Evolutionary conservation across 2,113 vertebrate genomes (phyloP).

Genomic region (Dasyprocta punctata): DNA sequence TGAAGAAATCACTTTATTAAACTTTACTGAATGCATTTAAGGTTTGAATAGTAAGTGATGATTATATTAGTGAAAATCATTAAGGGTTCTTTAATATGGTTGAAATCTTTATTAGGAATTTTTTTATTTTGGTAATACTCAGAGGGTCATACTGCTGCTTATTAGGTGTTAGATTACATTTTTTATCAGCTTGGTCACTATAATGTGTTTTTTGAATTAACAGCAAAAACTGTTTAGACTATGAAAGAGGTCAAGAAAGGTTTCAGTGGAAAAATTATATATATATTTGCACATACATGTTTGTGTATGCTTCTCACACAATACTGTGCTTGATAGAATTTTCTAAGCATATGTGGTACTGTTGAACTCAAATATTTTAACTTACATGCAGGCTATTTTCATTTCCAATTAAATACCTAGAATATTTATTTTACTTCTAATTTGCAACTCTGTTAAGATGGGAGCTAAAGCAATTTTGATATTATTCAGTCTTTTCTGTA

Average conservation of each 20-base stretch:
- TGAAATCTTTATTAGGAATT: constrained; percentile 67
- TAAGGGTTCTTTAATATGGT: constrained; percentile 59
- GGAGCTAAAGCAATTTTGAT: constrained; percentile 81
- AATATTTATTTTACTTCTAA: constrained; percentile 66
- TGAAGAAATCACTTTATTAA: constrained; percentile 78
- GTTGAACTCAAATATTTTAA: constrained; percentile 78
- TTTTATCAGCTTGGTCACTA: constrained; percentile 72
- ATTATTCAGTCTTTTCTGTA: constrained; percentile 81
- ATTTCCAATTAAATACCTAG: constrained; percentile 64
- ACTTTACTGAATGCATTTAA: constrained; percentile 68
- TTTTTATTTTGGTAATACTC: constrained; percentile 51
- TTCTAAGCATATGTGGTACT: constrained; percentile 80
- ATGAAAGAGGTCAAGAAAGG: constrained; percentile 73
- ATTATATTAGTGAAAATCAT: constrained; percentile 71
- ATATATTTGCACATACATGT: constrained; percentile 37
- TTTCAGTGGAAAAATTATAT: constrained; percentile 65
- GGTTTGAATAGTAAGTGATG: constrained; percentile 73
- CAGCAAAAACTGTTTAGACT: constrained; percentile 71
- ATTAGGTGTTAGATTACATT: constrained; percentile 72
- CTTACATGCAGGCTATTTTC: constrained; percentile 68
- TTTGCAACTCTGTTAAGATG: constrained; percentile 76
- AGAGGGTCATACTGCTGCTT: constrained; percentile 75
- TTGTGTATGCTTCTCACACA: constrained; percentile 59
- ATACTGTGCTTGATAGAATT: constrained; percentile 80
- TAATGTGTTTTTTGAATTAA: constrained; percentile 77